Conservation (phyloP, 2,113 vertebrate genomes). For the Anas platyrhynchos region DNA sequence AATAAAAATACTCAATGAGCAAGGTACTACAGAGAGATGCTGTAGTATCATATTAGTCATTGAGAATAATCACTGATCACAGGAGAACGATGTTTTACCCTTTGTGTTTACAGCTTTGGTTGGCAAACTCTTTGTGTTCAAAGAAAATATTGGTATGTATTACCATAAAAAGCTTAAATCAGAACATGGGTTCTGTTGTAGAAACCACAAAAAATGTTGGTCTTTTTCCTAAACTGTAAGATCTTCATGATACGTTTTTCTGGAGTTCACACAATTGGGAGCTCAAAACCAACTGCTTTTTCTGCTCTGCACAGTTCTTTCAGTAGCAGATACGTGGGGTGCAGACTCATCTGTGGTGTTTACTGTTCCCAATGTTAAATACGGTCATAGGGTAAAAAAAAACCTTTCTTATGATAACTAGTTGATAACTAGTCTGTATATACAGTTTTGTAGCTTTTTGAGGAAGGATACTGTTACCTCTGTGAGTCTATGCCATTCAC, state of each 20-base stretch:
- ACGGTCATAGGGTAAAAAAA: neutral
- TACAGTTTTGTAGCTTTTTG: neutral
- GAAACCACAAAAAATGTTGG: neutral
- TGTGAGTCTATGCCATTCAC: neutral
- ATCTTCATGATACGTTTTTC: neutral
- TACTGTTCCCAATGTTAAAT: neutral
- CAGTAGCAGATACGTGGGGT: fast-evolving
- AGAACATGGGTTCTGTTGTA: neutral
- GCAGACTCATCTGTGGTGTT: neutral
- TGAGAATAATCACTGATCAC: neutral
- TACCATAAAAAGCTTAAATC: neutral
- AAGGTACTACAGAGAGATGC: neutral
- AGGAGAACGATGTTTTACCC: neutral
- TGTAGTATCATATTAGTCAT: neutral
- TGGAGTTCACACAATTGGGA: fast-evolving
- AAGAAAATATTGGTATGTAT: neutral
- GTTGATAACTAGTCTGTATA: neutral
- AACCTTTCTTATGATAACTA: neutral
- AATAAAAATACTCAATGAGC: neutral
- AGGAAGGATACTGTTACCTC: neutral
- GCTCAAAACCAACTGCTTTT: neutral
- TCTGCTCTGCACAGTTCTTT: neutral
- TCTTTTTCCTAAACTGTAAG: neutral
- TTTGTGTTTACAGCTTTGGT: neutral
- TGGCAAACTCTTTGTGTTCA: neutral